phyloP scores from a whole-genome alignment of 2,888 invertebrate genomes.

The Vannuccia rotundouncinata region DNA sequence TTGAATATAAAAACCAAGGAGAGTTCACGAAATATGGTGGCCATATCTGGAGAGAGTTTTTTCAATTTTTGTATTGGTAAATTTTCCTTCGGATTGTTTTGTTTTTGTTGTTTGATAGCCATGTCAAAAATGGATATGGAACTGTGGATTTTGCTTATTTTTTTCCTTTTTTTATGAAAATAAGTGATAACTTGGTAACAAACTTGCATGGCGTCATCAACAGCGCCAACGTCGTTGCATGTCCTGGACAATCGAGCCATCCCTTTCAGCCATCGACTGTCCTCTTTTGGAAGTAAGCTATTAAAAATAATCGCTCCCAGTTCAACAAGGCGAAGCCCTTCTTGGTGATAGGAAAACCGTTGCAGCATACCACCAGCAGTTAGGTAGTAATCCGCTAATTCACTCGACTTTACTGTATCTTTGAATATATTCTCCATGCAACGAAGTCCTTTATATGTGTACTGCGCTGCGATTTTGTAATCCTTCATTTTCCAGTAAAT shows the following conservation, averaged over 20 bases:
- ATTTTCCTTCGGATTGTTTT: not conserved
- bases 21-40: not conserved
- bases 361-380: not conserved
- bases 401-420: not conserved
- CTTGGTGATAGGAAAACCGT: not conserved
- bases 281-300: not conserved
- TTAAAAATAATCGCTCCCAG: not conserved
- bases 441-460: not conserved
- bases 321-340: not conserved
- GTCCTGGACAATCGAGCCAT: not conserved
- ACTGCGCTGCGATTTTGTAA: not conserved
- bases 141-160: not conserved
- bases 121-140: not conserved
- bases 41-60: not conserved
- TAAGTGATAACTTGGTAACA: not conserved
- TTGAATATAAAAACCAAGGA: not conserved
- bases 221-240: not conserved
- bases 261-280: not conserved
- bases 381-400: not conserved
- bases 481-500: not conserved
- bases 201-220: not conserved
- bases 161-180: not conserved
- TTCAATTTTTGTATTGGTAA: not conserved
- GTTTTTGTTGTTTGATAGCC: not conserved
- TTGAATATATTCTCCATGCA: not conserved